A percentile compares a stretch with the other conserved stretches of the same genome.
phyloP scores from a whole-genome alignment of 1,140 invertebrate genomes.

The Ectropis grisescens region DNA sequence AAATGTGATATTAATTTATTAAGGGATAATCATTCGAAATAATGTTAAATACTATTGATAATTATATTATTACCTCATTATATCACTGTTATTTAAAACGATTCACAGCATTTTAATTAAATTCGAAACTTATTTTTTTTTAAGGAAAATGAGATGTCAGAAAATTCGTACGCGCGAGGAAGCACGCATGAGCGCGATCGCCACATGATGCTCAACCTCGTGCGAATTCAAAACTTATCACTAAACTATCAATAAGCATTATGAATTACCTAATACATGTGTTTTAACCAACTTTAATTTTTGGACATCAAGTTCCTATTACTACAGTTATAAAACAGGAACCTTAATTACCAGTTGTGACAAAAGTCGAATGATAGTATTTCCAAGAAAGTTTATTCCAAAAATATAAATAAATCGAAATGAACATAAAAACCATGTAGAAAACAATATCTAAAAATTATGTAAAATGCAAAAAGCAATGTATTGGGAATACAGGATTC shows the following conservation, averaged over 20 bases:
- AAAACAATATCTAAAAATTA: slow-evolving; percentile 42
- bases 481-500: slow-evolving; percentile 53
- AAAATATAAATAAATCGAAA: slow-evolving; percentile 66
- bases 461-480: slow-evolving; percentile 46
- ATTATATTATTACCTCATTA: slow-evolving; percentile 6
- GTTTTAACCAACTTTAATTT: no score
- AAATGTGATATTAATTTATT: slow-evolving; percentile 62
- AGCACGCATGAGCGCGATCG: no score
- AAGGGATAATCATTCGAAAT: slow-evolving; percentile 19
- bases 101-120: no score
- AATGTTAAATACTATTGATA: slow-evolving; percentile 5
- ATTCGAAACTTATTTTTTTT: no score
- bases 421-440: slow-evolving; percentile 65
- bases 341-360: slow-evolving; percentile 61
- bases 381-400: slow-evolving; percentile 64
- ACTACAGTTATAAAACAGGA: slow-evolving; percentile 29
- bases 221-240: no score
- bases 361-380: slow-evolving; percentile 34
- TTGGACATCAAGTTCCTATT: background rate
- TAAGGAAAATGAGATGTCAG: no score
- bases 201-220: no score
- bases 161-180: no score
- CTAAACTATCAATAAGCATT: no score
- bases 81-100: slow-evolving; percentile 4
- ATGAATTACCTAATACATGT: no score